Evolutionary conservation across 2,797 vertebrate genomes (phyloP), one percentile per base, ranked within the genome.

Genomic region (Tympanoctomys barrerae): DNA sequence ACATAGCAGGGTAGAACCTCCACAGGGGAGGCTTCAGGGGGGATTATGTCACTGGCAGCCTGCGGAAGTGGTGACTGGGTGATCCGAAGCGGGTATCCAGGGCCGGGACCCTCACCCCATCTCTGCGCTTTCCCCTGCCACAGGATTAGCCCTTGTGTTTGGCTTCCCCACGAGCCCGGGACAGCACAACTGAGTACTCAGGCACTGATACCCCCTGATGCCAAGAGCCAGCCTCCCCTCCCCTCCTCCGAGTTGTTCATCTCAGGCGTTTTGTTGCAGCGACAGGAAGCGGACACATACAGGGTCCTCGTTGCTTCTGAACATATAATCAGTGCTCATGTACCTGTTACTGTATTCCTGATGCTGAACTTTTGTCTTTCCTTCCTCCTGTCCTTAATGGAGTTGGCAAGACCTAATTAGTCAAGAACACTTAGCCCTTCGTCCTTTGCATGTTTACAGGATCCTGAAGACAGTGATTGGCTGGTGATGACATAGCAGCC

Each of bases 291-390:
- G 52, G 75, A 18, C 46, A 8, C 46, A 33, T 18, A 33, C 73
- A 26, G 11, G 6, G 26, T 33, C 46, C 26, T 22, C 18, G 52
- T 52, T 81, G 73, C 36, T 52, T 78, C 79, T 78, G 24, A 77
- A 85, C 13, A 9, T 59, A 73, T 54, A 26, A 46, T 87, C 84
- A 39, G 70, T 46, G 18, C 42, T 46, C 68, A 70, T 64, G 89
- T 66, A 82, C 31, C 33, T 73, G 49, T 33, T 89, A 52, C 61
- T 85, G 93, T 87, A 64, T 66, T 93, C 24, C 52, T 86, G 22
- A 36, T 28, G n/a, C 28, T 39, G 33, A 75, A 64, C 54, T 19
- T 89, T 24, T 52, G 7, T 52, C 7, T 4, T 33, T 59, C 52
- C 39, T 33, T 92, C n/a, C 26, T 77, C 73, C 42, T 78, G 33